Evolutionary conservation across 2,888 invertebrate species (phyloP).

Genomic region (Aleiodes alternator): DNA sequence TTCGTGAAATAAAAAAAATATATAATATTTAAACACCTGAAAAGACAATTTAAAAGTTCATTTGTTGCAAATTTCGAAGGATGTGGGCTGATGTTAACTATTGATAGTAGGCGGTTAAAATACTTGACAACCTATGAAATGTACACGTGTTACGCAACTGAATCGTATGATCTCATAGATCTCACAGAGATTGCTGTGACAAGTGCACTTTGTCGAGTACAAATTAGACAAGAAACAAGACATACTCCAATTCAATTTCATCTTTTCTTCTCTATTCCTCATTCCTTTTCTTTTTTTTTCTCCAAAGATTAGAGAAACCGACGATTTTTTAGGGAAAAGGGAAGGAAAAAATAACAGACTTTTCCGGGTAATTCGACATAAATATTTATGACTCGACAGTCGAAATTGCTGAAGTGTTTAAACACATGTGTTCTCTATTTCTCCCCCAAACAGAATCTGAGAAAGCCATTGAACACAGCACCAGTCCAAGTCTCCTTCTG

Average conservation of each 20-base stretch:
- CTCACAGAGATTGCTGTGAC: conserved; percentile 51
- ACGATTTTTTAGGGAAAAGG: neutral
- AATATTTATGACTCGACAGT: conserved; percentile 59
- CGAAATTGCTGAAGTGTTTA: conserved; percentile 53
- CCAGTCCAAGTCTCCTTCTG: conserved; percentile 45
- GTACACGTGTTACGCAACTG: conserved; percentile 57
- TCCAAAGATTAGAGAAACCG: neutral
- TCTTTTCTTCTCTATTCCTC: conserved; percentile 15
- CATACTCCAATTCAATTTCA: conserved; percentile 1
- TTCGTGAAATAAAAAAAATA: too few relatives aligned
- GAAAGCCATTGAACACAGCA: conserved; percentile 49
- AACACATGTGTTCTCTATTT: conserved; percentile 52
- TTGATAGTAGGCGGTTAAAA: conserved; percentile 45
- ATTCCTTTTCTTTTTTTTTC: neutral
- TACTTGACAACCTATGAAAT: conserved; percentile 28
- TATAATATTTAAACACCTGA: neutral
- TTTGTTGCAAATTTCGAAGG: conserved; percentile 3
- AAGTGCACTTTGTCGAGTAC: conserved; percentile 28
- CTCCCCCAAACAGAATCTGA: conserved; percentile 20
- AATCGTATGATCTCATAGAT: conserved; percentile 64
- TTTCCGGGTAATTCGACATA: conserved; percentile 57
- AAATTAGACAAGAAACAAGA: conserved; percentile 5
- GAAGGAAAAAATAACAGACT: conserved; percentile 22
- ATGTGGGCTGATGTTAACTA: conserved; percentile 38
- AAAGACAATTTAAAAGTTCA: conserved; percentile 16